Evolutionary conservation across 1,140 invertebrate genomes (phyloP).

Genomic region (Anthonomus grandis): DNA sequence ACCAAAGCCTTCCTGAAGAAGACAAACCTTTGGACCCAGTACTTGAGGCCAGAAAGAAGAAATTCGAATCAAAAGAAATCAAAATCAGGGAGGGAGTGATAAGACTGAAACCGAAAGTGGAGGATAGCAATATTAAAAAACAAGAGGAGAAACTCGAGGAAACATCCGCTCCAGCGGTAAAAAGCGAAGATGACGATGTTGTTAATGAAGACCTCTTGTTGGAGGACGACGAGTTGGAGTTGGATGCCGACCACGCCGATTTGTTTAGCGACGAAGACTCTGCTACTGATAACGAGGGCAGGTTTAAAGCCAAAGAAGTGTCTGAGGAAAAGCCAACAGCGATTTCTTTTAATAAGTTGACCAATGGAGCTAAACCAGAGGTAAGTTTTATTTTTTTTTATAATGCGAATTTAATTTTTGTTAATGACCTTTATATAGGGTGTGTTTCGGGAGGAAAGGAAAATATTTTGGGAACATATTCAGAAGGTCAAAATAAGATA

Average conservation of each 20-base stretch:
- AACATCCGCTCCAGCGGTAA: neutral
- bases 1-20: conserved; percentile 12
- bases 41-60: conserved; percentile 42
- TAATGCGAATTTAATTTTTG: neutral
- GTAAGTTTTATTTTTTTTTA: conserved; percentile 8
- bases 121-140: conserved; percentile 24
- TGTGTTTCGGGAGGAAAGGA: too few relatives aligned
- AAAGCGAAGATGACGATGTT: neutral
- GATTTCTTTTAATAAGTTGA: conserved; percentile 31
- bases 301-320: conserved; percentile 40
- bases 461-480: too few relatives aligned
- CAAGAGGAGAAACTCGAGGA: neutral
- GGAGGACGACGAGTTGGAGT: conserved; percentile 29
- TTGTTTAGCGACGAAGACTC: conserved; percentile 46
- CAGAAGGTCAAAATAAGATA: too few relatives aligned
- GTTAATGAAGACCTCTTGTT: conserved; percentile 33
- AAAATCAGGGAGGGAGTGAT: conserved; percentile 43
- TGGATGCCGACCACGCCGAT: conserved; percentile 39
- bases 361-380: conserved; percentile 28
- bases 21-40: conserved; percentile 39
- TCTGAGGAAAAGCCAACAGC: conserved; percentile 19
- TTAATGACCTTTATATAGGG: too few relatives aligned
- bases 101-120: conserved; percentile 41
- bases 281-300: conserved; percentile 42
- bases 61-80: conserved; percentile 43